Conservation (phyloP, 2,797 vertebrate genomes). For the Philypnodon macrostomus region DNA sequence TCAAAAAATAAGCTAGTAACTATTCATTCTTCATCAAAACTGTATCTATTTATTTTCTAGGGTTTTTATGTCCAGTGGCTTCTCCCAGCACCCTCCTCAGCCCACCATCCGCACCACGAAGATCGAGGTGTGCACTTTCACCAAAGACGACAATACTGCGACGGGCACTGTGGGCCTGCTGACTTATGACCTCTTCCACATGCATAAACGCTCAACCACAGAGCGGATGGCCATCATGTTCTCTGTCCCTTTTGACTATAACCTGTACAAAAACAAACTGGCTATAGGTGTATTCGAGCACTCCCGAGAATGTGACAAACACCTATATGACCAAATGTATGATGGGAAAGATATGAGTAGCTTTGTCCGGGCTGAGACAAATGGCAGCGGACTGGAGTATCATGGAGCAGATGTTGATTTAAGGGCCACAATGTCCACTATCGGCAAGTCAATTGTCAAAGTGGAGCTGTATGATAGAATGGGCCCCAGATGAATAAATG, state of each 20-base stretch:
- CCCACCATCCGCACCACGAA: constrained; percentile 53
- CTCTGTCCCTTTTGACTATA: constrained; percentile 69
- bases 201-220: constrained; percentile 40
- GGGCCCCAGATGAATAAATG: constrained; percentile 23
- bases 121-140: constrained; percentile 70
- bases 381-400: constrained; percentile 46
- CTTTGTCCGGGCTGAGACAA: constrained; percentile 37
- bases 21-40: too few species aligned
- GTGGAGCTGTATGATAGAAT: constrained; percentile 69
- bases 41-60: constrained; percentile 25
- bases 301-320: constrained; percentile 56
- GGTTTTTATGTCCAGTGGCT: constrained; percentile 70
- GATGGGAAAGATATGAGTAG: constrained; percentile 58
- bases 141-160: constrained; percentile 69
- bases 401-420: constrained; percentile 38
- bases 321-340: constrained; percentile 68
- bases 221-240: constrained; percentile 69
- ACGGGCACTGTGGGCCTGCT: constrained; percentile 63
- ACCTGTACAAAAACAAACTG: constrained; percentile 68
- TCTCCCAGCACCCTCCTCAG: constrained; percentile 67
- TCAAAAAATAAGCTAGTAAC: too few species aligned
- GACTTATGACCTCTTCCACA: constrained; percentile 72
- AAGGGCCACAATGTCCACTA: constrained; percentile 68
- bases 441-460: constrained; percentile 71
- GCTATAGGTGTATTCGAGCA: constrained; percentile 59